Percentiles rank a stretch among this genome's conserved stretches.
phyloP scores from a whole-genome alignment of 2,888 invertebrate species.

The Lamellibrachia columna region DNA sequence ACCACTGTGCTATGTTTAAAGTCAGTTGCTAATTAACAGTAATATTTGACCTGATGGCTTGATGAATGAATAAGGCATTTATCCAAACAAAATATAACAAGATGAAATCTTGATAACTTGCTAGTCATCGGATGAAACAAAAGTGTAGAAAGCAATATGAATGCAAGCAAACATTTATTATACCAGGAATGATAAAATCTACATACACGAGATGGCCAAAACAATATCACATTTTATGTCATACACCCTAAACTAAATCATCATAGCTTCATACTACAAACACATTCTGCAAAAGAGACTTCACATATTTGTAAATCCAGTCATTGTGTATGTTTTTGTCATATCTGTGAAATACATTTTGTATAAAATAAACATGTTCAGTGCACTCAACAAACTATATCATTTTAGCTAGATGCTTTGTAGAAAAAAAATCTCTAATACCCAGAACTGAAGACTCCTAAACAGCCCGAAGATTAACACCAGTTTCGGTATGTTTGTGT shows the following conservation, averaged over 20 bases:
- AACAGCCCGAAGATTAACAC: not conserved
- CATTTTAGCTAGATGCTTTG: not conserved
- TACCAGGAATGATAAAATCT: slow-evolving; percentile 6
- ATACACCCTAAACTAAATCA: not conserved
- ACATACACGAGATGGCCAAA: not conserved
- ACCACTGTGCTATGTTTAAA: too few species aligned
- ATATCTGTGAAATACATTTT: not conserved
- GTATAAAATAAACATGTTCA: not conserved
- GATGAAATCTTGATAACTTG: not conserved
- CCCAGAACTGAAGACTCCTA: not conserved
- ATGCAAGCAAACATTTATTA: not conserved
- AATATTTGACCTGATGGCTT: too few species aligned
- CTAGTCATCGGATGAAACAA: not conserved
- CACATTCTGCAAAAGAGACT: not conserved
- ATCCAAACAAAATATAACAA: not conserved
- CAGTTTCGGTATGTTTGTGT: not conserved
- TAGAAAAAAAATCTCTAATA: not conserved
- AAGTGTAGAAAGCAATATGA: not conserved
- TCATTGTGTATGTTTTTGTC: not conserved
- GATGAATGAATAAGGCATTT: not conserved
- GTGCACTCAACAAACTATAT: not conserved
- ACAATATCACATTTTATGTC: not conserved
- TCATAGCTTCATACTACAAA: not conserved
- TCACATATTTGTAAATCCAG: not conserved
- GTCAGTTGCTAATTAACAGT: too few species aligned